Evolutionary conservation across 30 jellyfish, hydroid and myxozoan species (phyloP).

Genomic region (Aurelia sp.): DNA sequence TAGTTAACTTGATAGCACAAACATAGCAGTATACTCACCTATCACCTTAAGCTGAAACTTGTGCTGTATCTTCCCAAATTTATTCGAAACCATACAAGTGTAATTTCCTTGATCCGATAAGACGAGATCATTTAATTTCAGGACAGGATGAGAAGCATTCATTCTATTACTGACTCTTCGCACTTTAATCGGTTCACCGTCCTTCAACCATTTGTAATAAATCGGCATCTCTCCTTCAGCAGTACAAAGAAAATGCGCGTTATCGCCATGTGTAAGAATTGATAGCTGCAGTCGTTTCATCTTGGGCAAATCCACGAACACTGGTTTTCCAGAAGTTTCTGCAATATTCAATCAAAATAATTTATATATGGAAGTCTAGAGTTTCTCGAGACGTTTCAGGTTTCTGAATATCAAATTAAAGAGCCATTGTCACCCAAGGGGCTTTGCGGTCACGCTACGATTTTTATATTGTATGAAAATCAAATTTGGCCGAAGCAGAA

Average conservation of each 20-base stretch:
- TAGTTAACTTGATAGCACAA: too few relatives aligned
- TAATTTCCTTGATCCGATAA: conserved; percentile 80
- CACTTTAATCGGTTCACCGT: conserved; percentile 52
- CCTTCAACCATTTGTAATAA: conserved; percentile 77
- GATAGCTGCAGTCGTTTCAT: conserved; percentile 49
- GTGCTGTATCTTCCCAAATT: conserved; percentile 46
- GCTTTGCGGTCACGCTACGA: too few relatives aligned
- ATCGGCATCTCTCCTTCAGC: conserved; percentile 84
- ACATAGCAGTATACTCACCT: conserved; percentile 19
- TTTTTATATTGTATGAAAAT: too few relatives aligned
- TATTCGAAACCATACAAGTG: conserved; percentile 61
- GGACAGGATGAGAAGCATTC: conserved; percentile 63
- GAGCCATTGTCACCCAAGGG: neutral
- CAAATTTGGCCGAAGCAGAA: too few relatives aligned
- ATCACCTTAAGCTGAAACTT: conserved; percentile 39
- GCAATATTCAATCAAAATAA: neutral
- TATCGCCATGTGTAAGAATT: conserved; percentile 58
- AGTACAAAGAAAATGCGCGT: conserved; percentile 57
- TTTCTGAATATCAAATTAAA: neutral
- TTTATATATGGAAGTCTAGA: too few relatives aligned
- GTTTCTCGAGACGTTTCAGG: neutral
- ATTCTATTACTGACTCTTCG: conserved; percentile 71
- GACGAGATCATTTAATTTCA: conserved; percentile 67
- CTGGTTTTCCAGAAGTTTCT: conserved; percentile 65
- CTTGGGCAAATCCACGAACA: conserved; percentile 32